Evolutionary conservation across 1,140 invertebrate species (phyloP).

Genomic region (Zaprionus gabonicus): DNA sequence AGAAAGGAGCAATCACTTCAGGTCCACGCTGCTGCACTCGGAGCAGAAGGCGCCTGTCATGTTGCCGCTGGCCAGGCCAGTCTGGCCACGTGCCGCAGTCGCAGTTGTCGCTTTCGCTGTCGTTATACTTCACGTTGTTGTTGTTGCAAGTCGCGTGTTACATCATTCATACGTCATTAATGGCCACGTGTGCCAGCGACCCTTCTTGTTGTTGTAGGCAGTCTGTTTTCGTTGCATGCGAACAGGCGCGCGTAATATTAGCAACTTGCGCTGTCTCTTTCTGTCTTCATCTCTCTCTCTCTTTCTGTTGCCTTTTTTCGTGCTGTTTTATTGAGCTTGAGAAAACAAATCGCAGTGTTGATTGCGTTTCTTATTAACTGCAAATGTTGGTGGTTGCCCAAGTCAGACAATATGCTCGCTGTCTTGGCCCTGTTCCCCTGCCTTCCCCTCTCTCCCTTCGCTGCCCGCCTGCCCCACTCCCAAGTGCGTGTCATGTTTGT

Average conservation of each 20-base stretch:
- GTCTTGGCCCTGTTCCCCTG: slow-evolving; percentile 24
- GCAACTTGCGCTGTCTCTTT: slow-evolving; percentile 36
- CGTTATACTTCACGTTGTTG: slow-evolving; percentile 6
- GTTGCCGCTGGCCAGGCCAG: slow-evolving; percentile 45
- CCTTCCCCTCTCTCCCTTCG: background rate
- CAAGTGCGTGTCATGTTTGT: slow-evolving; percentile 68
- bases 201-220: slow-evolving; percentile 57
- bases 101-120: slow-evolving; percentile 14
- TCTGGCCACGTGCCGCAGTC: slow-evolving; percentile 69
- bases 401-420: slow-evolving; percentile 72
- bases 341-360: slow-evolving; percentile 83
- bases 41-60: slow-evolving; percentile 59
- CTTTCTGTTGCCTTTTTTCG: slow-evolving; percentile 1
- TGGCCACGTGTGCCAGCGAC: slow-evolving; percentile 73
- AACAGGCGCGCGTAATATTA: slow-evolving; percentile 69
- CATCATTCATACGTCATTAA: slow-evolving; percentile 85
- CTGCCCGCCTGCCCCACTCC: background rate
- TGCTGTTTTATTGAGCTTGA: slow-evolving; percentile 63
- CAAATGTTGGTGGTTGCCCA: slow-evolving; percentile 65
- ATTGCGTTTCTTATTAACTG: slow-evolving; percentile 84
- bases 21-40: background rate
- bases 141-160: slow-evolving; percentile 79
- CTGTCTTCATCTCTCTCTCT: background rate
- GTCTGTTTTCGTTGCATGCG: slow-evolving; percentile 66
- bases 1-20: slow-evolving; percentile 51